These are phyloP conservation scores for Strigamia crassipes DNA, from an alignment of 2,888 invertebrate genomes.

Conservation along the genomic window DNA sequence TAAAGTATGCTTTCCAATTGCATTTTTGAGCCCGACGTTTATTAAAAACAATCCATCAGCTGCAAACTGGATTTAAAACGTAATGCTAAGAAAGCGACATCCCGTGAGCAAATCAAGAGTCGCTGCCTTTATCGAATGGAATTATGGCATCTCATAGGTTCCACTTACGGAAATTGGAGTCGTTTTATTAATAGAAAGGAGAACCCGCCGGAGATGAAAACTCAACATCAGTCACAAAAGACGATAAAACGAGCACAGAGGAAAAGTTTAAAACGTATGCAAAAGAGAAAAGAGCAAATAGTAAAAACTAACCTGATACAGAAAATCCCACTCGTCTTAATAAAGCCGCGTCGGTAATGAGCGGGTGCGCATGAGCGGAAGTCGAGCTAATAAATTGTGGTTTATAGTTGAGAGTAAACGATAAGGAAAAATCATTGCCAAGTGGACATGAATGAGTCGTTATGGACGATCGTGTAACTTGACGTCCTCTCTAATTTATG, in stretches of 20 bases:
- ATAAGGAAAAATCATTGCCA: constrained; percentile 32
- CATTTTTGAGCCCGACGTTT: constrained; percentile 39
- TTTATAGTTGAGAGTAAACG: constrained; percentile 42
- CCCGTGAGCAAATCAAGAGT: constrained; percentile 40
- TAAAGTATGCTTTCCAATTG: constrained; percentile 21
- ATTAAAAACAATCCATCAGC: constrained; percentile 46
- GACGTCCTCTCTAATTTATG: constrained; percentile 38
- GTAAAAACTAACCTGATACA: constrained; percentile 22
- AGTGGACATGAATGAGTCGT: constrained; percentile 40
- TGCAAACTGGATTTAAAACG: constrained; percentile 25
- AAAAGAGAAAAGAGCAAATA: constrained; percentile 12
- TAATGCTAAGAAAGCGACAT: constrained; percentile 36
- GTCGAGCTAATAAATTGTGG: constrained; percentile 27
- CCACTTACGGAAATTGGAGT: constrained; percentile 42
- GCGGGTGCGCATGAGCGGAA: constrained; percentile 26
- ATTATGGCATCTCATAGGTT: constrained; percentile 31
- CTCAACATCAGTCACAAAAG: constrained; percentile 41
- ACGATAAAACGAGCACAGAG: constrained; percentile 15
- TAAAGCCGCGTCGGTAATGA: constrained; percentile 3
- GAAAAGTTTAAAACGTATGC: constrained; percentile 37
- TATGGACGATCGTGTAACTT: constrained; percentile 26
- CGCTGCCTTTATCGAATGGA: constrained; percentile 23
- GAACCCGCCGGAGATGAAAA: constrained; percentile 38
- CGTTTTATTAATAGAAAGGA: constrained; percentile 39
- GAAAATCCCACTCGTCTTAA: constrained; percentile 28